These are phyloP conservation scores for Heteromyza rotundicornis DNA, from an alignment of 2,888 invertebrate genomes.

Conservation along the genomic window DNA sequence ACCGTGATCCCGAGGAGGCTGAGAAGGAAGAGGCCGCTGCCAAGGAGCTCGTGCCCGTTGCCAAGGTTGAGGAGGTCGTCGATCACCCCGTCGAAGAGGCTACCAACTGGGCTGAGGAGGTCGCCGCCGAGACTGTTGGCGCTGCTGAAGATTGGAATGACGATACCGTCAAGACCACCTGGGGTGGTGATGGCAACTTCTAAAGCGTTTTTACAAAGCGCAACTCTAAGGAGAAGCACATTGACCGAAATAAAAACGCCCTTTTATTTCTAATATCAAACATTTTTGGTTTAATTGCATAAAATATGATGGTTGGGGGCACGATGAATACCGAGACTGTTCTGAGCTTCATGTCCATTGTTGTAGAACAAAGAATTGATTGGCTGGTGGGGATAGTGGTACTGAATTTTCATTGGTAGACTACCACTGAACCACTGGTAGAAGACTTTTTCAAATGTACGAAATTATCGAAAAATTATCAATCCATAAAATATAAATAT, in stretches of 20 bases:
- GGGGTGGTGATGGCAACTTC: slow-evolving; percentile 63
- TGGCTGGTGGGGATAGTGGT: no score
- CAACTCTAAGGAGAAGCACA: not conserved
- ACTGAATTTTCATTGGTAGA: no score
- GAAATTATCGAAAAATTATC: no score
- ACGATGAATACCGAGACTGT: no score
- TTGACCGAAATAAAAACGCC: slow-evolving; percentile 32
- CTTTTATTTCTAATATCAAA: slow-evolving; percentile 23
- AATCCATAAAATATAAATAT: no score
- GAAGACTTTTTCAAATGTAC: no score
- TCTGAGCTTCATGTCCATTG: no score
- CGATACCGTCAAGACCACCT: slow-evolving; percentile 59
- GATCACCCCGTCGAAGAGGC: slow-evolving; percentile 65
- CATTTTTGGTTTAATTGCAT: no score
- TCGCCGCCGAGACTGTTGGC: slow-evolving; percentile 58
- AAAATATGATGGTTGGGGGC: no score
- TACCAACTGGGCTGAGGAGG: slow-evolving; percentile 67
- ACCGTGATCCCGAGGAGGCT: slow-evolving; percentile 98
- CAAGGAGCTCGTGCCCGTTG: slow-evolving; percentile 69
- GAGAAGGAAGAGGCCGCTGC: slow-evolving; percentile 95
- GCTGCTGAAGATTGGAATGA: slow-evolving; percentile 62
- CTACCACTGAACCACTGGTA: no score
- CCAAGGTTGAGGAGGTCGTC: slow-evolving; percentile 55
- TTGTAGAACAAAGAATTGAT: no score
- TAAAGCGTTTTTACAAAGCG: slow-evolving; percentile 39